Evolutionary conservation across 1,140 invertebrate genomes (phyloP), one percentile per base, ranked within the genome.

Genomic region (Drosophila chauvacae): DNA sequence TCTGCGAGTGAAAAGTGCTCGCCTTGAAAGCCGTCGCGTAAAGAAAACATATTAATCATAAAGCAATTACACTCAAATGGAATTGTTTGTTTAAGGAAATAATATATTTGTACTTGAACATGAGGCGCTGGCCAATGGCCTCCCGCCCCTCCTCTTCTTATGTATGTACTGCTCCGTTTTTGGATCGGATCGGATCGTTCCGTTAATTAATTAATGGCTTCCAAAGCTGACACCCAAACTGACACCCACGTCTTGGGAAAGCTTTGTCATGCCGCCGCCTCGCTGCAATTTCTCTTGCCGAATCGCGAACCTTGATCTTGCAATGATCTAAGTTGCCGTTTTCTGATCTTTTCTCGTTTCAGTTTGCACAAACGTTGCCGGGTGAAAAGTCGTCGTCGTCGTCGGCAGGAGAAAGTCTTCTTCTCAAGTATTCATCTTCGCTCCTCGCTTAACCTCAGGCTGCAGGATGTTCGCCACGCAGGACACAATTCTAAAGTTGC

Each of bases 61-160:
- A 80, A 76, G 48, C 70, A 81, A 80, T 81, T 81, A 71, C 47
- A 50, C 61, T 56, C 68, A 73, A 82, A 87, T 88, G 60, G 73
- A 88, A 80, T 84, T 80, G 84, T 88, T 88, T 74, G 65, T 78
- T 62, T 88, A 77, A 88, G 84, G 71, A 88, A 88, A 86, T 80
- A 72, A 80, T 72, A 42, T 73, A 73, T 69, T 72, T 81, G 66
- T 71, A 81, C 63, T 72, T 80, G 88, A 73, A 73, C 81, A 59
- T 65, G 59, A 45, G 18, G 42, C 74, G 30, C 33, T 61, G 68
- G 48, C 41, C 69, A 66, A 28, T 71, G 59, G 62, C 41, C 47
- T 45, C 9, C n/a, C 44, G 5, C 9, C 53, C 11, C 44, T 73
- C 23, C 33, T 1, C 62, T 26, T 50, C 42, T 45, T 42, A 41